Evolutionary conservation across 2,113 vertebrate species (phyloP).

Genomic region (Candoia aspera): DNA sequence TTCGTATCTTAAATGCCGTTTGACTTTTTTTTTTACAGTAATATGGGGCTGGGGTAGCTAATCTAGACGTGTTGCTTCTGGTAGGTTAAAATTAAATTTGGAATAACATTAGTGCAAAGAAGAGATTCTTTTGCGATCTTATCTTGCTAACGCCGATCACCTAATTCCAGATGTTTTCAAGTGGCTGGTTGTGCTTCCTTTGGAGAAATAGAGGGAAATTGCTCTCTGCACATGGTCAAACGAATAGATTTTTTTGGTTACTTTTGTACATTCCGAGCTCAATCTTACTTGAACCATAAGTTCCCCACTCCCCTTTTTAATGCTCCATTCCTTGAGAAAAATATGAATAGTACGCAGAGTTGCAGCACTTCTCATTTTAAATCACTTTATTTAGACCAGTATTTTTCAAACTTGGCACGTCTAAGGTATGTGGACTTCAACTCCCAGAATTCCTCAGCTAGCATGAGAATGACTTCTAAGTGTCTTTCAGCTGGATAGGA

Average conservation of each 20-base stretch:
- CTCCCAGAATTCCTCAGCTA: background rate
- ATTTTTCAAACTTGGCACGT: background rate
- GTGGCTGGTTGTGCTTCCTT: background rate
- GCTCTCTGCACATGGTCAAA: background rate
- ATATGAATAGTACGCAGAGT: too few relatives aligned
- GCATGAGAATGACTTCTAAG: background rate
- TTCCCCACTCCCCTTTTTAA: background rate
- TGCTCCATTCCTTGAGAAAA: background rate
- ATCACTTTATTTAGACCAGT: background rate
- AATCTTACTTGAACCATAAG: background rate
- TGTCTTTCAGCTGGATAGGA: too few relatives aligned
- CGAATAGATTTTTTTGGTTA: background rate
- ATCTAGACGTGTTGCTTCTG: background rate
- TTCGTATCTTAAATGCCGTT: background rate
- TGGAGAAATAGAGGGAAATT: too few relatives aligned
- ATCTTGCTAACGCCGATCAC: background rate
- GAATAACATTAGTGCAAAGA: background rate
- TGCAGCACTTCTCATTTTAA: background rate
- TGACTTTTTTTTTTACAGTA: background rate
- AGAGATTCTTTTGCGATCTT: background rate
- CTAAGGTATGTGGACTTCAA: background rate
- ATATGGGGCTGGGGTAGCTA: background rate
- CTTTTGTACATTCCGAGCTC: background rate
- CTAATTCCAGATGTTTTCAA: background rate
- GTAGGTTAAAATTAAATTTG: background rate